Evolutionary conservation across 2,113 vertebrate genomes (phyloP), one percentile per base, ranked within the genome.

Genomic region (Rutilus rutilus): DNA sequence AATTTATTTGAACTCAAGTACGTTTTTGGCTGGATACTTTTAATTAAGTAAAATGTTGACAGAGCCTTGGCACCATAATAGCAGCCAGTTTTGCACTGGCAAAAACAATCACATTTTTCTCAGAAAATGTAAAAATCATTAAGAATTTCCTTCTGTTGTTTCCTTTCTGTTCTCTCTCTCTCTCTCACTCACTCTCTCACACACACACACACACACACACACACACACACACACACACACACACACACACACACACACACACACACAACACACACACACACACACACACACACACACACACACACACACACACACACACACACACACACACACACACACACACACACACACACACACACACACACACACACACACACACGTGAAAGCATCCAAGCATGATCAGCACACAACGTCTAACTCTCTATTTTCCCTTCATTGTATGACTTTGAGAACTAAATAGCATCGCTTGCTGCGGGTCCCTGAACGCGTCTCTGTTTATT

Each of bases 371-470:
- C 30, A 33, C 30, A 33, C 30, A 33, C 30, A 73, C 23, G 47
- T 73, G 42, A 74, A 47, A 39, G 33, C 64, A 33, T 45, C n/a
- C 15, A 9, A 57, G 36, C n/a, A 36, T 71, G 17, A 52, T 50
- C 23, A 65, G 1, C 60, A n/a, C 62, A 50, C 15, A 60, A 3
- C 45, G 39, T 64, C 60, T 30, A 73, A 73, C 82, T 65, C 69
- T 73, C 67, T 80, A 79, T 78, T 82, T 84, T 79, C 76, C 39
- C 60, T 87, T 83, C 42, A 73, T 84, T 75, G 42, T 76, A 30
- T 84, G 74, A 87, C 74, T 85, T 74, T 87, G 77, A 81, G 79
- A 88, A 82, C 36, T 88, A 86, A 88, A 88, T 83, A 65, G 71
- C 78, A 82, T 78, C 74, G 71, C 79, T 83, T 79, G 52, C 64